phyloP scores from a whole-genome alignment of 2,888 invertebrate genomes.

The Aphidoletes aphidimyza region DNA sequence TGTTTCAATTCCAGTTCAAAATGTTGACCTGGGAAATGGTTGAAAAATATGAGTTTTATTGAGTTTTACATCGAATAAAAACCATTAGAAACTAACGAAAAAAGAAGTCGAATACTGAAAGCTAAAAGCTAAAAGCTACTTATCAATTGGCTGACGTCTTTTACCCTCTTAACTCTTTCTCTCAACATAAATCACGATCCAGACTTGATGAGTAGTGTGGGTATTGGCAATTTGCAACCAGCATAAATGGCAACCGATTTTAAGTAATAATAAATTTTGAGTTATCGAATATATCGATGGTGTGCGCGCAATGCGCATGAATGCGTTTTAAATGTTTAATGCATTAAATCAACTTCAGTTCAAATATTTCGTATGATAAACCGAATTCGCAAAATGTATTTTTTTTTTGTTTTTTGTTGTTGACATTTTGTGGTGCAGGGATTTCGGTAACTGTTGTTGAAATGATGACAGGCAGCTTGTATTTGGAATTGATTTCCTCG shows the following conservation, averaged over 20 bases:
- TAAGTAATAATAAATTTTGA: conserved; percentile 15
- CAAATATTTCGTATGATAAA: background rate
- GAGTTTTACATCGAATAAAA: no score
- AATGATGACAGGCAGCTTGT: background rate
- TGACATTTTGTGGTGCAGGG: no score
- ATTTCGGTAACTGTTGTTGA: no score
- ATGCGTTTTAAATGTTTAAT: conserved; percentile 2
- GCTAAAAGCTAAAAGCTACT: background rate
- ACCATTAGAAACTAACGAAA: background rate
- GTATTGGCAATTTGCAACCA: conserved; percentile 20
- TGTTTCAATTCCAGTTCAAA: background rate
- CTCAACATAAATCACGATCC: background rate
- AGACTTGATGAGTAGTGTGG: background rate
- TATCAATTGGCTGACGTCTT: background rate
- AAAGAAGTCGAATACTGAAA: background rate
- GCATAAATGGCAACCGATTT: background rate
- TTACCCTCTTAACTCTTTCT: background rate
- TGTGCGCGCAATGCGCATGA: background rate
- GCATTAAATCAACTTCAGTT: conserved; percentile 51
- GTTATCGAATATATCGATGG: background rate
- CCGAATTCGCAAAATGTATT: background rate
- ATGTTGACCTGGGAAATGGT: background rate
- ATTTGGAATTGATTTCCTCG: background rate
- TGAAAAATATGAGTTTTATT: background rate
- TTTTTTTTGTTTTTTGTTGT: background rate